Evolutionary conservation across 2,888 invertebrate species (phyloP), one percentile per base, ranked within the genome.

Genomic region (Chydorus sphaericus): DNA sequence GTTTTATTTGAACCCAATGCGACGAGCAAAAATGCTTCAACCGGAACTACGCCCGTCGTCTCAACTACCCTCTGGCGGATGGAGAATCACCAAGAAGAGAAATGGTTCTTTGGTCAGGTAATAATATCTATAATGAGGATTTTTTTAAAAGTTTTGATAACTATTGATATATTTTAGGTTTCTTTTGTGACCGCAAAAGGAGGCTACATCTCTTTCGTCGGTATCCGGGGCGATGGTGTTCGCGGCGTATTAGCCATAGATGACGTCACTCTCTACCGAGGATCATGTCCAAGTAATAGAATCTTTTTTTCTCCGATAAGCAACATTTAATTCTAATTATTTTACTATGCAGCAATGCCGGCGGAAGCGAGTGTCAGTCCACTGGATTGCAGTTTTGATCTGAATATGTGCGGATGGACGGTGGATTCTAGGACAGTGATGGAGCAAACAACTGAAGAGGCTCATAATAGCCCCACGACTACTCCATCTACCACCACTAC

Each of bases 351-450:
- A 57, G 57, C 54, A 7, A 11, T 55, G 18, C 57, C 57, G 26
- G 28, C 16, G 29, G 29, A 48, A 11, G 57, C 57, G 16, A 33
- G 23, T 3, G 29, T 48, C 23, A 44, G 53, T 28, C 33, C 14
- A 36, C 38, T 48, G 2, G 57, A 57, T 37, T 57, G 57, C 48
- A 48, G 48, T 18, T 57, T 57, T 37, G 57, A 57, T 36, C 20
- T 31, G 2, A 48, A 44, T 37, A 26, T 57, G 18, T 57, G 57
- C 31, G 31, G 31, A 10, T 57, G 57, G 57, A 55, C 31, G 16
- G 57, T 57, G 29, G 54, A 57, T 26, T n/a, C 38, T 3, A 14
- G 23, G n/a, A 11, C 37, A 14, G 20, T 51, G 20, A 2, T 37
- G 0, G 8, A 4, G 16, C n/a, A 30, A n/a, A n/a, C n/a, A n/a